Percentiles rank a stretch among this genome's conserved stretches.
These are phyloP conservation scores for Fissipunctia ypsillon DNA, from an alignment of 2,888 invertebrate genomes.

Conservation along the genomic window DNA sequence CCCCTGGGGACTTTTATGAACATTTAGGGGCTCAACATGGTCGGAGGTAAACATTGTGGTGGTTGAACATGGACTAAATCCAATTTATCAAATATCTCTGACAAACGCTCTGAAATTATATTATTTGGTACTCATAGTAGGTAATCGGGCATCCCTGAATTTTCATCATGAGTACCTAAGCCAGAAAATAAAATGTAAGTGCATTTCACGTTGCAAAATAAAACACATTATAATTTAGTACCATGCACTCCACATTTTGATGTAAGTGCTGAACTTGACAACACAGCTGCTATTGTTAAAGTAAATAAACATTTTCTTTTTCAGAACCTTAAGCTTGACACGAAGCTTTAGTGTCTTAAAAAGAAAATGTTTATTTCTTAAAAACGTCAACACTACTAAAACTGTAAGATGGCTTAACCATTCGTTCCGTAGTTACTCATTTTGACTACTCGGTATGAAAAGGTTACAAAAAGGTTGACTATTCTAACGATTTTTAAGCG, in stretches of 20 bases:
- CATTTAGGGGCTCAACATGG: no score
- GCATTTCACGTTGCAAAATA: neutral
- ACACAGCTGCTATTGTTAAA: neutral
- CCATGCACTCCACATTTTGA: conserved; percentile 7
- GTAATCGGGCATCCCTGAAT: neutral
- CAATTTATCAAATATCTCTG: no score
- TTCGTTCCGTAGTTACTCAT: neutral
- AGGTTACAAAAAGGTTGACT: neutral
- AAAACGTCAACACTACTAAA: conserved; percentile 4
- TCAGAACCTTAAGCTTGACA: no score
- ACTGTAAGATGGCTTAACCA: neutral
- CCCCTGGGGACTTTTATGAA: no score
- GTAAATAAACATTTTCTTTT: neutral
- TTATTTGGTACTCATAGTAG: neutral
- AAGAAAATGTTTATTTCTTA: no score
- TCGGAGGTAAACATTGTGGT: no score
- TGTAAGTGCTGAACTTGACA: conserved; percentile 3
- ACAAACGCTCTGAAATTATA: neutral
- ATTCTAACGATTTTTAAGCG: neutral
- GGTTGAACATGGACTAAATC: no score
- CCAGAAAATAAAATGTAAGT: neutral
- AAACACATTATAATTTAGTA: neutral
- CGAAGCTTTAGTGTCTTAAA: neutral
- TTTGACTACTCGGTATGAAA: neutral
- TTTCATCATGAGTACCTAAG: neutral